Evolutionary conservation across 2,113 vertebrate species (phyloP), one percentile per base, ranked within the genome.

Genomic region (Tenebrosternarchus preto): DNA sequence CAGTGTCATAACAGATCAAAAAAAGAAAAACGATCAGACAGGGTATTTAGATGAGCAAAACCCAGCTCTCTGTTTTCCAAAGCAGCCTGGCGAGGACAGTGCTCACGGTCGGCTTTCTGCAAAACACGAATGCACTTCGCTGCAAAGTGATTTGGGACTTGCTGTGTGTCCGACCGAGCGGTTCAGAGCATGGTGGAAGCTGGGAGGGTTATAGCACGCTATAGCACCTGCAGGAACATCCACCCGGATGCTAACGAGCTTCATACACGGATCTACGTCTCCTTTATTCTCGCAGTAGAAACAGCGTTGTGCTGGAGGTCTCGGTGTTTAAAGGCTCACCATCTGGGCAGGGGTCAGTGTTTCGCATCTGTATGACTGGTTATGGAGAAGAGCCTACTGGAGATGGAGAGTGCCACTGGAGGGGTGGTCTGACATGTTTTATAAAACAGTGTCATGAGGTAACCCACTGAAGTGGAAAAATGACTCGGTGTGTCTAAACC

Each of bases 361-460:
- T 76, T 80, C 73, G 77, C 31, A 33, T 73, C 60, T 70, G 76
- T 57, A 61, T 75, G 72, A 33, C 59, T 64, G 33, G 68, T 64
- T 70, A 31, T 66, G 66, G 73, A 59, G 11, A 46, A 80, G 71
- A 73, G 71, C 22, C 72, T 57, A 36, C 60, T 55, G 4, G 63
- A 70, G 73, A 73, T 61, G 67, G 80, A 77, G 68, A 83, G 80
- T 55, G 69, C 78, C 74, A 63, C 74, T 73, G 33, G 83, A 83
- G 80, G 63, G 81, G 80, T 64, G 76, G 82, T 88, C 81, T 86
- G 86, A 82, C 83, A 81, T 82, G 83, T 86, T 83, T 83, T 85
- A 83, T 84, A 86, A 83, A 78, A 85, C 77, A 85, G 76, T 86
- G 77, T 85, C 83, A 85, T 80, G 81, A 82, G 80, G 77, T 80